Evolutionary conservation across 2,113 vertebrate species (phyloP).

Genomic region (Willisornis vidua): DNA sequence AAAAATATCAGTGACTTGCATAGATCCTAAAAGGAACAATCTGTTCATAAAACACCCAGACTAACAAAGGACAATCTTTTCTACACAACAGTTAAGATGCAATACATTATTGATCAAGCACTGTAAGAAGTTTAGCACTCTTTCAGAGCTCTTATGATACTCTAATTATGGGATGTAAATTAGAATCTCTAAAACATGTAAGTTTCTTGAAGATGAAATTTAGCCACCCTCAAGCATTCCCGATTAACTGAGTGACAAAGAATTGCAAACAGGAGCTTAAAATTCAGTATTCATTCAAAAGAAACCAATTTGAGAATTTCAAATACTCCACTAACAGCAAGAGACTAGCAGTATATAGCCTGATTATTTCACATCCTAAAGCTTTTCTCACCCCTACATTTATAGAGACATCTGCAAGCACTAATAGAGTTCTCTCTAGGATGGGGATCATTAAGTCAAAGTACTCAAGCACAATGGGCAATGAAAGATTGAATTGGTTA

Average conservation of each 20-base stretch:
- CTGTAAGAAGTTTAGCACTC: slow-evolving; percentile 4
- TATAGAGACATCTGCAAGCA: slow-evolving; percentile 69
- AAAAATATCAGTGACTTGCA: background rate
- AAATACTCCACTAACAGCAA: slow-evolving; percentile 52
- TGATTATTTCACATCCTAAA: slow-evolving; percentile 68
- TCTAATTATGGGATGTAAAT: slow-evolving; percentile 39
- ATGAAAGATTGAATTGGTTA: slow-evolving; percentile 70
- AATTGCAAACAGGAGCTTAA: slow-evolving; percentile 30
- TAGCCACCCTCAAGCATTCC: slow-evolving; percentile 6
- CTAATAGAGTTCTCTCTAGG: slow-evolving; percentile 66
- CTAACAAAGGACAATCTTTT: background rate
- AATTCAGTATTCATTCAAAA: slow-evolving; percentile 43
- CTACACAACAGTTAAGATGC: background rate
- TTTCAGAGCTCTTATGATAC: background rate
- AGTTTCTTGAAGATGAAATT: slow-evolving; percentile 40
- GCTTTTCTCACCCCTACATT: slow-evolving; percentile 47
- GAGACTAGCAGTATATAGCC: slow-evolving; percentile 18
- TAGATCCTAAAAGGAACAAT: background rate
- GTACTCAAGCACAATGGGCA: slow-evolving; percentile 70
- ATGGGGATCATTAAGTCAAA: slow-evolving; percentile 74
- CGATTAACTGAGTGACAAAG: slow-evolving; percentile 51
- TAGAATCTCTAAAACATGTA: slow-evolving; percentile 23
- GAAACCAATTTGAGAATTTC: slow-evolving; percentile 56
- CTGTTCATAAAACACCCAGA: slow-evolving; percentile 21
- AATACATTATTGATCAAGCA: slow-evolving; percentile 38